Conservation (phyloP, 2,113 vertebrate genomes). For the Pluvialis apricaria region DNA sequence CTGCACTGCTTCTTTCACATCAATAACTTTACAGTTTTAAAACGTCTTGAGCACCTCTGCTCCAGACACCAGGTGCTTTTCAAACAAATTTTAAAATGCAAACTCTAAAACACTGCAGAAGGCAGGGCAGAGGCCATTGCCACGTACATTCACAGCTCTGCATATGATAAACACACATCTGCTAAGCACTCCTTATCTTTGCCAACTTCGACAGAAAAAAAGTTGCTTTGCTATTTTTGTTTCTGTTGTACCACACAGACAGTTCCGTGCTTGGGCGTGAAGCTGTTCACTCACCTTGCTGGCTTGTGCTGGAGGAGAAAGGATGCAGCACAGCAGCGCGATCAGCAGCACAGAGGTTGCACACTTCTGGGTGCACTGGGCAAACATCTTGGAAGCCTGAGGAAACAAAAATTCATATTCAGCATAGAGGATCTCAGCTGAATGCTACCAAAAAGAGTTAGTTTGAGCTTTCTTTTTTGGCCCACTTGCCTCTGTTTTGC, state of each 20-base stretch:
- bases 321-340: slow-evolving; percentile 42
- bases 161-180: background rate
- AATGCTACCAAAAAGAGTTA: rapidly evolving
- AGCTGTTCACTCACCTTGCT: slow-evolving; percentile 67
- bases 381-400: slow-evolving; percentile 36
- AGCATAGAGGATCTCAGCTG: background rate
- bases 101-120: background rate
- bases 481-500: background rate
- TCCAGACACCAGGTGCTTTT: background rate
- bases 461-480: background rate
- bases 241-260: background rate
- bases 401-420: background rate
- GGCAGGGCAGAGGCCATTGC: background rate
- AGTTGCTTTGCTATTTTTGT: background rate
- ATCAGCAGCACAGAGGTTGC: slow-evolving; percentile 44
- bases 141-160: background rate
- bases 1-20: background rate
- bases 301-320: slow-evolving; percentile 50
- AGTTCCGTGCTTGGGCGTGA: background rate
- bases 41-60: background rate
- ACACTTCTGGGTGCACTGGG: background rate
- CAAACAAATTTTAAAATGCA: background rate
- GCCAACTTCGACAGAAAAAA: background rate
- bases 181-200: background rate
- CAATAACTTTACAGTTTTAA: background rate